These are phyloP conservation scores for Dolichomitus sp. DNA, from an alignment of 2,888 invertebrate species.

Conservation along the genomic window DNA sequence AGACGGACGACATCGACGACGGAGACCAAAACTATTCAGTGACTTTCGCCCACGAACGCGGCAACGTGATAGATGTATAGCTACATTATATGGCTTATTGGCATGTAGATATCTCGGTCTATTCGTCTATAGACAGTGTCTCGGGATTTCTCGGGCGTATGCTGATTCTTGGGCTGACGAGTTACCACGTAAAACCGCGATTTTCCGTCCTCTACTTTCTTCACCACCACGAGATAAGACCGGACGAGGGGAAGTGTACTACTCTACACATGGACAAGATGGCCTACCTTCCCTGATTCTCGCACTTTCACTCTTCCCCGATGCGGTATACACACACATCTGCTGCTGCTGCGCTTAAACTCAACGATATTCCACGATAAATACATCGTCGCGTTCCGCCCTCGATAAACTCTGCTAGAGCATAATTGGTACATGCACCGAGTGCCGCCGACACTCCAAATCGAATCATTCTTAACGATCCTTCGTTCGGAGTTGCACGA, in stretches of 20 bases:
- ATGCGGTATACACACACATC: background rate
- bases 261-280: constrained; percentile 62
- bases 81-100: constrained; percentile 13
- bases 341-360: constrained; percentile 41
- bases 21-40: constrained; percentile 56
- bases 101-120: background rate
- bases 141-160: constrained; percentile 38
- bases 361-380: constrained; percentile 63
- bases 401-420: constrained; percentile 22
- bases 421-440: constrained; percentile 25
- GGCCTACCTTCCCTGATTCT: constrained; percentile 52
- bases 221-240: constrained; percentile 44
- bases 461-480: constrained; percentile 62
- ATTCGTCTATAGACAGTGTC: constrained; percentile 15
- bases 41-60: constrained; percentile 63
- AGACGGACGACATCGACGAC: constrained; percentile 29
- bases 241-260: constrained; percentile 42
- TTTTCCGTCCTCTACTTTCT: constrained; percentile 37
- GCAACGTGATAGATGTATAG: background rate
- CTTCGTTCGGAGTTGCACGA: constrained; percentile 46
- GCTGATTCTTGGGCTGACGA: constrained; percentile 60
- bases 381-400: constrained; percentile 44
- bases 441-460: constrained; percentile 42
- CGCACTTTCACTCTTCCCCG: constrained; percentile 67
- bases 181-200: constrained; percentile 50